Conservation (phyloP, 2,113 vertebrate species). For the Heterotilapia buettikoferi region DNA sequence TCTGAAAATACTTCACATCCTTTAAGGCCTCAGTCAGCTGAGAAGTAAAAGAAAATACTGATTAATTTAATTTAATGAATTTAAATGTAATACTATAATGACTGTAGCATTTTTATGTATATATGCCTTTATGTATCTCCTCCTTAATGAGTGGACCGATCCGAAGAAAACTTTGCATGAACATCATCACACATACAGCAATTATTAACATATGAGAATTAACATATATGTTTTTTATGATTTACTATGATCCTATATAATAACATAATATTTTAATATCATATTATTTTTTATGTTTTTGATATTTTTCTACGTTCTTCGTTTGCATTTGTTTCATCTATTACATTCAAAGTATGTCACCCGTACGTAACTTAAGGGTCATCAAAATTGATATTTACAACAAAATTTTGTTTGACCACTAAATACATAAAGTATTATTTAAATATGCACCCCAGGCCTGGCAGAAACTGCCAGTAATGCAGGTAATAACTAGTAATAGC, state of each 20-base stretch:
- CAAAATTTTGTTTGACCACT: not conserved
- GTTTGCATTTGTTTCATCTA: too few relatives aligned
- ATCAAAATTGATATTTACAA: not conserved
- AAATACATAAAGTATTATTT: not conserved
- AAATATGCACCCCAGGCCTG: not conserved
- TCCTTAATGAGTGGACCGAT: not conserved
- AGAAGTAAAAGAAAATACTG: constrained; percentile 2
- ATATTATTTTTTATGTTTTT: too few relatives aligned
- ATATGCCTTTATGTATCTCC: not conserved
- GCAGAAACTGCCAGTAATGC: not conserved
- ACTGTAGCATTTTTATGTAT: not conserved
- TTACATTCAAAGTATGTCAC: too few relatives aligned
- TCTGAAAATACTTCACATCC: constrained; percentile 79
- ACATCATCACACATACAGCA: not conserved
- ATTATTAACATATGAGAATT: too few relatives aligned
- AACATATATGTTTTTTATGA: too few relatives aligned
- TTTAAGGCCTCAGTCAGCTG: constrained; percentile 75
- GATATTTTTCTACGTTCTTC: too few relatives aligned
- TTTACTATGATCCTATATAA: too few relatives aligned
- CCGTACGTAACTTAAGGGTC: not conserved
- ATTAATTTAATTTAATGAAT: not conserved
- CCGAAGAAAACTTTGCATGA: not conserved
- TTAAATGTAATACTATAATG: not conserved
- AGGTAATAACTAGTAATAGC: not conserved
- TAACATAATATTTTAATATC: too few relatives aligned